Evolutionary conservation across 1,140 invertebrate genomes (phyloP).

Genomic region (Mya arenaria): DNA sequence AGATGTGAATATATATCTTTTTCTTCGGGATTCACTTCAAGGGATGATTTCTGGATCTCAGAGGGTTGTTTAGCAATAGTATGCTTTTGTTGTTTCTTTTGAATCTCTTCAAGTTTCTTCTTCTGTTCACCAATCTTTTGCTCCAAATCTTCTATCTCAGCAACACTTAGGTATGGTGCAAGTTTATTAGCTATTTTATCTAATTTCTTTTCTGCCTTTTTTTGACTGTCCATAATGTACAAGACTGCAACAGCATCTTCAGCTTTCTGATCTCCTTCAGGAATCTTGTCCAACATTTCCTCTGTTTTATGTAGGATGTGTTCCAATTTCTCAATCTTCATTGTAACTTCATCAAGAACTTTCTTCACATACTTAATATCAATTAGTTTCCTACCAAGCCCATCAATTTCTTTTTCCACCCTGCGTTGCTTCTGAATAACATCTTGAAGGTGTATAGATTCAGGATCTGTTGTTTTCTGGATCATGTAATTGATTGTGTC

Average conservation of each 20-base stretch:
- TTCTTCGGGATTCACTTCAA: slow-evolving; percentile 4
- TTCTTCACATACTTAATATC: background rate
- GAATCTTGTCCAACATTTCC: background rate
- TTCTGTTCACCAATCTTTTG: background rate
- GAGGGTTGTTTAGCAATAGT: background rate
- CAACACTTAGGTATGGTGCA: background rate
- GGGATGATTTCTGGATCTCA: slow-evolving; percentile 8
- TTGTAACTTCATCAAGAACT: background rate
- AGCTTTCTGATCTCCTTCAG: background rate
- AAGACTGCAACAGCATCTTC: slow-evolving; percentile 20
- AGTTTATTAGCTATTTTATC: slow-evolving; percentile 9
- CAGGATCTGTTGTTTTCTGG: background rate
- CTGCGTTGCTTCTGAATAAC: slow-evolving; percentile 12
- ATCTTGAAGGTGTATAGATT: background rate
- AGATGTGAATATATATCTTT: slow-evolving; percentile 3
- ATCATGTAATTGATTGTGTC: slow-evolving; percentile 1
- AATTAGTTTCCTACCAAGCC: background rate
- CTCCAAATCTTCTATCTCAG: background rate
- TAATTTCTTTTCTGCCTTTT: background rate
- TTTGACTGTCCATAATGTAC: slow-evolving; percentile 10
- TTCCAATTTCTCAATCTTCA: background rate
- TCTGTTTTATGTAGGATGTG: background rate
- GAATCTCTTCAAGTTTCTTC: background rate
- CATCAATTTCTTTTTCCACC: background rate
- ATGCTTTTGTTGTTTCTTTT: background rate